Evolutionary conservation across 2,113 vertebrate species (phyloP).

Genomic region (Bagarius yarrelli): DNA sequence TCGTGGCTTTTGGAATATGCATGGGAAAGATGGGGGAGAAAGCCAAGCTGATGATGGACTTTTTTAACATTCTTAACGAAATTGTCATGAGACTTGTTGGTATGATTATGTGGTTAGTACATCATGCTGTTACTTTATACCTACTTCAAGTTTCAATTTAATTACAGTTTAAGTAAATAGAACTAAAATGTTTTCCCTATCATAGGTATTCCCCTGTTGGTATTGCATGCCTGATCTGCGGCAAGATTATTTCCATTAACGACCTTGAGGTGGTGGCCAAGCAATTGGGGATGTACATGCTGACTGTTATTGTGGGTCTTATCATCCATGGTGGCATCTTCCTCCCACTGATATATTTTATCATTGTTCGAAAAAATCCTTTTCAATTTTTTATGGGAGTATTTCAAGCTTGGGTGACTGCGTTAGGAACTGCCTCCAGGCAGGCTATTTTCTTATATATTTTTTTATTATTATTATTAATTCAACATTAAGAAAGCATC

Average conservation of each 20-base stretch:
- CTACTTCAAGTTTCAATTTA: background rate
- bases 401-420: slow-evolving; percentile 98
- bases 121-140: background rate
- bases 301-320: slow-evolving; percentile 94
- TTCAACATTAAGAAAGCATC: slow-evolving; percentile 5
- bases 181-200: slow-evolving; percentile 48
- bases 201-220: slow-evolving; percentile 94
- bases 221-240: slow-evolving; percentile 96
- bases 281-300: slow-evolving; percentile 98
- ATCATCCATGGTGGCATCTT: slow-evolving; percentile 96
- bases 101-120: slow-evolving; percentile 95
- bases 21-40: slow-evolving; percentile 99
- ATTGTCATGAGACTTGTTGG: slow-evolving; percentile 95
- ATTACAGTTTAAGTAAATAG: background rate
- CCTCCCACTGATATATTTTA: slow-evolving; percentile 92
- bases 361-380: slow-evolving; percentile 90
- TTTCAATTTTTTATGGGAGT: slow-evolving; percentile 94
- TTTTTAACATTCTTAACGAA: slow-evolving; percentile 97
- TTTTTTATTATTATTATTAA: background rate
- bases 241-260: slow-evolving; percentile 97
- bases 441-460: slow-evolving; percentile 58
- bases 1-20: slow-evolving; percentile 94
- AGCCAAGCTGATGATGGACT: slow-evolving; percentile 95
- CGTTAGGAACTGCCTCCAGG: slow-evolving; percentile 97
- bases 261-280: slow-evolving; percentile 92